Evolutionary conservation across 2,113 vertebrate species (phyloP), one percentile per base, ranked within the genome.

Genomic region (Rhombomys opimus): DNA sequence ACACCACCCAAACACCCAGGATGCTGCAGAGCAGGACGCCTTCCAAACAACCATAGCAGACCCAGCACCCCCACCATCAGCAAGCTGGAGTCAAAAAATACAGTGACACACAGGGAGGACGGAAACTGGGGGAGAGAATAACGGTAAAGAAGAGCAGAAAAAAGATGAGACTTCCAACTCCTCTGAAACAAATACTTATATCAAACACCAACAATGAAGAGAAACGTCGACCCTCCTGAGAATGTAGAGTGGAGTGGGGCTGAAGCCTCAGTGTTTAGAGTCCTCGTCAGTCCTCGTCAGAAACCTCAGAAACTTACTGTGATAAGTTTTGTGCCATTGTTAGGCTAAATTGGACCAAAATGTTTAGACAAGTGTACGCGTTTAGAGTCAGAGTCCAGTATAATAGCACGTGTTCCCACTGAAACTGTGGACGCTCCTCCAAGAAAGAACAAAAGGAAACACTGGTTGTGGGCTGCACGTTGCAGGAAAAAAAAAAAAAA

Each of bases 271-370:
- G 99, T 99, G 96, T 99, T 99, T 96, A 98, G 99, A 96, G 99
- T 99, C 57, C 99, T 99, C 91, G 99, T 99, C 9, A 99, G 99
- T 95, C n/a, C n/a, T n/a, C n/a, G n/a, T n/a, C n/a, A n/a, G n/a
- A n/a, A n/a, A n/a, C n/a, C n/a, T n/a, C n/a, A n/a, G n/a, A n/a
- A n/a, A 99, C 99, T 2, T 99, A 99, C 96, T 99, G 99, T 52
- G 99, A 99, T 98, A 99, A 99, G 97, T 99, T 99, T 98, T 99
- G 99, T 96, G 99, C 99, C 98, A 99, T 99, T 86, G 99, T 99
- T 4, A 99, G 99, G 30, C 98, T 99, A 93, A 99, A 99, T 0
- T 99, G 99, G 97, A 99, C 99, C 98, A 99, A 99, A 98, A 99
- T 99, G 0, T 99, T 99, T 97, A 98, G 99, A 97, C 99, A 99